Conservation (phyloP, 2,888 invertebrate genomes). For the Volucella zonaria region DNA sequence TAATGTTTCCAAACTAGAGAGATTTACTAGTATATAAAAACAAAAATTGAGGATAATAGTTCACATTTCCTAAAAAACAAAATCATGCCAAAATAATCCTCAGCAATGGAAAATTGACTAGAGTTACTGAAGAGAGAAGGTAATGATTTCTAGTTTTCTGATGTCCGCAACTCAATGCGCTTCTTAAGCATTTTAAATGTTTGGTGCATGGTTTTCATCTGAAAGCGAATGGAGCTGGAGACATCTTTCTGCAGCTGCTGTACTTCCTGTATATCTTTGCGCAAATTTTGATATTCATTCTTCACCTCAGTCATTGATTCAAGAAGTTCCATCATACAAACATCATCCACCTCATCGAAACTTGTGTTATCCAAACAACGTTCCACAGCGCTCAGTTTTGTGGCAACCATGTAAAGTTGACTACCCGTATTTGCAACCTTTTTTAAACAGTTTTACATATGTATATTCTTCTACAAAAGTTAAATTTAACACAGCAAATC, state of each 20-base stretch:
- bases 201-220: conserved; percentile 87
- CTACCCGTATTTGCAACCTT: conserved; percentile 90
- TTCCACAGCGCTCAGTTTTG: conserved; percentile 89
- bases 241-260: conserved; percentile 91
- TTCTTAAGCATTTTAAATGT: conserved; percentile 89
- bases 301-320: conserved; percentile 91
- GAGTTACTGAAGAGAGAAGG: background rate
- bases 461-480: background rate
- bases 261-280: conserved; percentile 90
- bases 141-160: conserved; percentile 46
- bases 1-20: too few species aligned
- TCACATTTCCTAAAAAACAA: too few species aligned
- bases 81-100: too few species aligned
- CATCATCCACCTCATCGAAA: conserved; percentile 83
- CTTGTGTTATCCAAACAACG: conserved; percentile 81
- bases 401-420: conserved; percentile 88
- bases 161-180: conserved; percentile 84
- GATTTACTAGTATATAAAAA: background rate
- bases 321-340: conserved; percentile 88
- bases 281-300: conserved; percentile 90
- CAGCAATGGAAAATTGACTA: background rate
- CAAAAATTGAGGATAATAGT: background rate
- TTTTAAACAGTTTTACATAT: background rate
- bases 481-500: background rate
- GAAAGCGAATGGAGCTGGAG: conserved; percentile 88